Evolutionary conservation across 2,888 invertebrate species (phyloP), one percentile per base, ranked within the genome.

Genomic region (Ophioninae sp.): DNA sequence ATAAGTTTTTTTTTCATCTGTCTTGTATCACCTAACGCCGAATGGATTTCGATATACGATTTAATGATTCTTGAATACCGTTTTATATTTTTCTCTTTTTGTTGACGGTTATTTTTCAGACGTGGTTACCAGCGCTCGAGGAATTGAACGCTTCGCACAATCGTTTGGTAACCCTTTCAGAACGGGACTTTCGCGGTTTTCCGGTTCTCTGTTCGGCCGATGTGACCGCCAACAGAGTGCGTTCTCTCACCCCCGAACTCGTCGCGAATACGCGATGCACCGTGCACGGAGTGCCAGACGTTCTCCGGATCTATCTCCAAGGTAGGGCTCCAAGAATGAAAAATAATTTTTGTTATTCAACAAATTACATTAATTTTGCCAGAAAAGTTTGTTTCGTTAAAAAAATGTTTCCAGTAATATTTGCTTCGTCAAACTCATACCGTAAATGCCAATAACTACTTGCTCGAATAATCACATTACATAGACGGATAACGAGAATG

Each of bases 131-230:
- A 23, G 95, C 95, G 57, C 92, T 97, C 86, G 96, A 96, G 91
- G 96, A 96, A 88, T 92, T 97, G 79, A 95, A 96, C 86, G 97
- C 96, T 0, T 96, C 96, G 78, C 95, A 96, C 91, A 97, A 97
- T 91, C 95, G 96, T 86, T 94, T 97, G 72, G 87, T 91, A 7
- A 96, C 96, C 5, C 93, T 95, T 67, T 93, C 97, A 87, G 96
- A 97, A 84, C 95, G 95, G 89, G 97, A 97, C 91, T 97, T 97
- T 92, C 96, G 97, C 88, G 97, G 97, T 0, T 93, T 97, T 84
- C 97, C 97, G 0, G 95, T 96, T 2, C 94, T 97, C 8, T 97
- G 97, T 90, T 95, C 95, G 92, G 97, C 96, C 2, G 96, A 97
- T 92, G 93, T 97, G 65, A 96, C 96, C 3, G 95, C 95, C 89